Evolutionary conservation across 23 tunicate genomes (phyloP).

Genomic region (Trididemnum clinides): DNA sequence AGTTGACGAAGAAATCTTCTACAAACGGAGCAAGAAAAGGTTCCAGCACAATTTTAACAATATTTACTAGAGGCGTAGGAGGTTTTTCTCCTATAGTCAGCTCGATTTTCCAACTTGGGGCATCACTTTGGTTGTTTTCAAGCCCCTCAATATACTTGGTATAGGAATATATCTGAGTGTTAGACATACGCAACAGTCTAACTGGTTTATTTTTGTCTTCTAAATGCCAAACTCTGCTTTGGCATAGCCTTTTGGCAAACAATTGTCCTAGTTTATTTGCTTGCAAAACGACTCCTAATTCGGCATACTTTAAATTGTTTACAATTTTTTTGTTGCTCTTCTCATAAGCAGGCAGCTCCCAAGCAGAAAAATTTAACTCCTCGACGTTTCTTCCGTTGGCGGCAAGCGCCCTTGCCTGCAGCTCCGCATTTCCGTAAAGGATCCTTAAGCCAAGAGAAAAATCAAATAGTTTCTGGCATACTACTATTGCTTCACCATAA

Average conservation of each 20-base stretch:
- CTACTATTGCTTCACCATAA: neutral
- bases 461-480: conserved; percentile 1
- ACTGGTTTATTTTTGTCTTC: neutral
- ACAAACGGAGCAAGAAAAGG: neutral
- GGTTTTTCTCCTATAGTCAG: neutral
- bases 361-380: neutral
- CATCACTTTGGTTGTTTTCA: neutral
- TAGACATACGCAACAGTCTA: neutral
- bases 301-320: neutral
- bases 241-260: conserved; percentile 11
- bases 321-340: neutral
- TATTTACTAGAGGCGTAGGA: neutral
- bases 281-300: neutral
- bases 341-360: neutral
- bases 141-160: neutral
- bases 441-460: neutral
- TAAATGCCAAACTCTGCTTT: neutral
- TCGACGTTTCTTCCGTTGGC: neutral
- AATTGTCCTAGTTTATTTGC: neutral
- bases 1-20: neutral
- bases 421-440: neutral
- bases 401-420: neutral
- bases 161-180: neutral
- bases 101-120: neutral
- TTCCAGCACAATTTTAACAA: neutral